Base-by-base conservation (phyloP, 2,888 invertebrate genomes). In the Liopterus haemorrhoidalis region DNA sequence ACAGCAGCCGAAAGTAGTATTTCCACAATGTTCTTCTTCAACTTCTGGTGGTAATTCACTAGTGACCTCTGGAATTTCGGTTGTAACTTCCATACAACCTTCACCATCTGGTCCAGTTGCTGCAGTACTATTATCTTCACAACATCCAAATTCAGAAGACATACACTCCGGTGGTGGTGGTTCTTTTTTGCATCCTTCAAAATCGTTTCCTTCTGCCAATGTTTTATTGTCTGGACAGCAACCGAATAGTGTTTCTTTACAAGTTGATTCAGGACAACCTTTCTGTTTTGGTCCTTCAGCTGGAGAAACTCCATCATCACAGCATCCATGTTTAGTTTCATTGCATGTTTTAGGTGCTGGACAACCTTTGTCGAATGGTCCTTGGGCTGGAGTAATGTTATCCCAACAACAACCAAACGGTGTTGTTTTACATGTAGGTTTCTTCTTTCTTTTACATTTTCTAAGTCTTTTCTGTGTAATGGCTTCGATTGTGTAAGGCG, bases 371-470 rank as follows among this genome's bases (percentile, higher is more conserved):
- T 82, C 82, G 55, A 90, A 91, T 8, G 90, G 87, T 58, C 90
- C 94, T 57, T 74, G 71, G 6, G 93, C 92, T 4, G 75, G 62
- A 0, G 83, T 85, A 49, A 77, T 76, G 27, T 79, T 80, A 64
- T 93, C 90, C 19, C 83, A 81, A 60, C 94, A 94, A 61, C 94
- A 94, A 3, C 92, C 92, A 59, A 80, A 90, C 55, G 74, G 66
- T 5, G 80, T 73, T 8, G 70, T 73, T 9, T 69, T 69, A 57
- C 90, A 90, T n/a, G 69, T 63, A 12, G 62, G 59, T 53, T 67
- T 69, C 58, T 74, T 76, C 57, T 71, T 75, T 51, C 66, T 75
- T 38, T 66, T 68, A 1, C 73, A 70, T 54, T 78, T 81, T 61
- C 84, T 85, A 59, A 67, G 68, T 1, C 66, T 62, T 49, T 68